Percentiles rank a stretch among this genome's conserved stretches.
These are phyloP conservation scores for Lepidochrysops patricia DNA, from an alignment of 2,888 invertebrate species.

Conservation along the genomic window DNA sequence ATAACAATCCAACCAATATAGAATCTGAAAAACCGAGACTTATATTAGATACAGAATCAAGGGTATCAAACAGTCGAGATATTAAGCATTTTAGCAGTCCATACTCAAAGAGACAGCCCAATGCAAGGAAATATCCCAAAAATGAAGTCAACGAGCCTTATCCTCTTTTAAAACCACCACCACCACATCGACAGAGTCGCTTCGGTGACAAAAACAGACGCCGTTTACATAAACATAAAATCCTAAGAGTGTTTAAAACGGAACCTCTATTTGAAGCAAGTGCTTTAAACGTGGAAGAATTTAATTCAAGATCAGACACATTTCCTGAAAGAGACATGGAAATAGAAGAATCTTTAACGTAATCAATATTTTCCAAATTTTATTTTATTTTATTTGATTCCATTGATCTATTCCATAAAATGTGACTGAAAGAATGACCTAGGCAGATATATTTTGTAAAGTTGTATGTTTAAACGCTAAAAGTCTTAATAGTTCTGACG, in stretches of 20 bases:
- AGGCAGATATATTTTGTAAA: no score
- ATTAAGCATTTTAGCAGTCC: slow-evolving; percentile 48
- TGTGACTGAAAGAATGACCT: no score
- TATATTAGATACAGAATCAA: slow-evolving; percentile 34
- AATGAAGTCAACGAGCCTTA: slow-evolving; percentile 51
- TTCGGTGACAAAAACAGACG: slow-evolving; percentile 41
- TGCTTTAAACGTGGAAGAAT: slow-evolving; percentile 33
- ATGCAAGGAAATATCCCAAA: slow-evolving; percentile 51
- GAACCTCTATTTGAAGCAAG: slow-evolving; percentile 55
- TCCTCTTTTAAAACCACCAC: slow-evolving; percentile 61
- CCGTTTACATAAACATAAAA: slow-evolving; percentile 43
- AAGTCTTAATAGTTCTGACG: no score
- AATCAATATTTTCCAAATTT: not conserved
- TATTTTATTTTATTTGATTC: no score
- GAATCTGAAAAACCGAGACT: slow-evolving; percentile 44
- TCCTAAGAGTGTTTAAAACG: slow-evolving; percentile 43
- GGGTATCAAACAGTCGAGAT: slow-evolving; percentile 38
- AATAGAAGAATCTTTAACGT: not conserved
- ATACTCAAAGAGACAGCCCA: slow-evolving; percentile 37
- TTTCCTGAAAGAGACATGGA: slow-evolving; percentile 22
- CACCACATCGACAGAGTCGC: slow-evolving; percentile 40
- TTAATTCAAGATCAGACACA: slow-evolving; percentile 34
- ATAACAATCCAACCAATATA: slow-evolving; percentile 33
- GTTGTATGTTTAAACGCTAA: no score
- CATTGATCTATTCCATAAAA: no score